A percentile compares a stretch with the other conserved stretches of the same genome.
phyloP scores from a whole-genome alignment of 2,797 vertebrate genomes.

The Takifugu ocellatus region DNA sequence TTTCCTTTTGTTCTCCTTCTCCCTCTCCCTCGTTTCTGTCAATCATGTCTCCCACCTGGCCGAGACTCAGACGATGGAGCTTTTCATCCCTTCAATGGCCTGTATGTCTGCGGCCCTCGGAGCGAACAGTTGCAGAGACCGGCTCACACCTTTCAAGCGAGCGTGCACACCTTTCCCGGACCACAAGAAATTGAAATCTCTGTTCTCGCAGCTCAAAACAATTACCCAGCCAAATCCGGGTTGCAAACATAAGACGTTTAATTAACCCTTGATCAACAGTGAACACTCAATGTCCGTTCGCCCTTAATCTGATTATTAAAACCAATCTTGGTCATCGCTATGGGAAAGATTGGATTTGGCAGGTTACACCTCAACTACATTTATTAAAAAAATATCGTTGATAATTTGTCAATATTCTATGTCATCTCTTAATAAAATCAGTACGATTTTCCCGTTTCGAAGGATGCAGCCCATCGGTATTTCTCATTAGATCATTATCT shows the following conservation, averaged over 20 bases:
- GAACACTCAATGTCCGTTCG: conserved; percentile 27
- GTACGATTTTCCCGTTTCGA: not conserved
- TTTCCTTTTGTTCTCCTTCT: not conserved
- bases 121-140: conserved; percentile 81
- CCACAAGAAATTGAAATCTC: not conserved
- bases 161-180: not conserved
- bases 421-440: not conserved
- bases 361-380: conserved; percentile 20
- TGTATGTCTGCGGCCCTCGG: conserved; percentile 82
- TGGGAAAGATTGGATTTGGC: conserved; percentile 21
- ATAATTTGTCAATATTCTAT: not conserved
- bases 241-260: conserved; percentile 5
- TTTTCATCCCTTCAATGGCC: conserved; percentile 90
- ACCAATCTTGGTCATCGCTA: conserved; percentile 27
- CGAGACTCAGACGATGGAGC: conserved; percentile 68
- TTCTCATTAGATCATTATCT: no score
- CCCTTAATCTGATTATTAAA: conserved; percentile 26
- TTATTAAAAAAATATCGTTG: conserved; percentile 13
- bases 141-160: conserved; percentile 42
- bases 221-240: not conserved
- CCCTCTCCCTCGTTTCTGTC: conserved; percentile 14
- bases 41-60: conserved; percentile 36
- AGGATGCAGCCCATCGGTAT: no score
- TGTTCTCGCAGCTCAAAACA: not conserved
- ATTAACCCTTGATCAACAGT: conserved; percentile 24